A percentile compares a stretch with the other conserved stretches of the same genome.
phyloP scores from a whole-genome alignment of 2,113 vertebrate species.

The Petroica traversi region DNA sequence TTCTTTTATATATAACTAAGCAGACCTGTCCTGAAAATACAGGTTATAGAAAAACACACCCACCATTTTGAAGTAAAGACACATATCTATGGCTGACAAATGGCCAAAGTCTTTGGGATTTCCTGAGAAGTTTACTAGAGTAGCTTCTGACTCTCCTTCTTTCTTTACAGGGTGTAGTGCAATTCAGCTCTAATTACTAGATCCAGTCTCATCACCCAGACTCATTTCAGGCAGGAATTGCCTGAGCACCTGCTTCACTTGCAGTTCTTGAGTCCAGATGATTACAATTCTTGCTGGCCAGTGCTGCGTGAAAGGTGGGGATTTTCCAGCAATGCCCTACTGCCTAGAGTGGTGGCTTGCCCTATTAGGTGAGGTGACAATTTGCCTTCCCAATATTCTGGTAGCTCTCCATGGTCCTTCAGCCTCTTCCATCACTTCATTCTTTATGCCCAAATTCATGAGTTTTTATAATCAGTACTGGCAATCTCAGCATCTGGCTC shows the following conservation, averaged over 20 bases:
- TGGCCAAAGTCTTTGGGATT: not conserved
- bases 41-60: not conserved
- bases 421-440: not conserved
- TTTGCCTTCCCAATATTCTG: fast-evolving
- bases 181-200: not conserved
- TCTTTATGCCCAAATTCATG: not conserved
- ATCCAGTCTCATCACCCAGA: not conserved
- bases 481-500: not conserved
- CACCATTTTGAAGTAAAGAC: not conserved
- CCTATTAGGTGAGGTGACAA: not conserved
- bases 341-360: not conserved
- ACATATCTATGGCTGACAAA: not conserved
- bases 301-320: not conserved
- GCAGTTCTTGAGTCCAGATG: not conserved
- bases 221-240: not conserved
- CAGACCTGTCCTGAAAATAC: not conserved
- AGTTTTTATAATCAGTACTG: not conserved
- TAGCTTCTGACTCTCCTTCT: not conserved
- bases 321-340: not conserved
- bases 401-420: conserved; percentile 61
- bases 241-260: not conserved
- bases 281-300: not conserved
- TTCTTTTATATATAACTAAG: not conserved
- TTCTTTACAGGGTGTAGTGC: not conserved
- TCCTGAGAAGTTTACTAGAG: not conserved